Evolutionary conservation across 2,113 vertebrate genomes (phyloP).

Genomic region (Nicator chloris): DNA sequence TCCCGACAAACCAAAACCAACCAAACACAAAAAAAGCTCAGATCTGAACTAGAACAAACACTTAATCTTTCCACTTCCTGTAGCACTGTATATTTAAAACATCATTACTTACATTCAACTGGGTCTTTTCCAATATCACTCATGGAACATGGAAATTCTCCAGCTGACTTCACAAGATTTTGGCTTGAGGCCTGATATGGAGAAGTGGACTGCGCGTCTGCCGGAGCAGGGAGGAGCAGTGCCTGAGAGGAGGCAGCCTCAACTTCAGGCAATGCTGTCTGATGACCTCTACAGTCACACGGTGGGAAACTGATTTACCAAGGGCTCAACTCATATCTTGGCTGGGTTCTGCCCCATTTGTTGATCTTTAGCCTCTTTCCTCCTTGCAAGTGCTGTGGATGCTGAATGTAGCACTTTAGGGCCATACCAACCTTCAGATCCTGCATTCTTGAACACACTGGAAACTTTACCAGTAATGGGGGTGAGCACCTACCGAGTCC

Average conservation of each 20-base stretch:
- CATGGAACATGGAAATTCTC: conserved; percentile 29
- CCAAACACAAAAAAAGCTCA: neutral
- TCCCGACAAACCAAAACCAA: neutral
- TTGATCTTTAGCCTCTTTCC: conserved; percentile 1
- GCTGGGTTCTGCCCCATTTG: neutral
- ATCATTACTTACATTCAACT: conserved; percentile 1
- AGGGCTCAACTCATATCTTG: no score
- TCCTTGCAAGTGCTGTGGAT: neutral
- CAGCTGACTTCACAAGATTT: conserved; percentile 25
- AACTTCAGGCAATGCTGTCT: neutral
- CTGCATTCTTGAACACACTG: neutral
- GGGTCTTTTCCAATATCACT: conserved; percentile 44
- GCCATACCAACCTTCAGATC: neutral
- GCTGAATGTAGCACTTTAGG: neutral
- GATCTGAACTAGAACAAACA: neutral
- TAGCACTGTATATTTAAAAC: neutral
- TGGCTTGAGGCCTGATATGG: conserved; percentile 5
- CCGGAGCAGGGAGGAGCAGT: neutral
- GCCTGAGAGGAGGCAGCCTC: neutral
- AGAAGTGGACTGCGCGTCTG: neutral
- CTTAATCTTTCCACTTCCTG: neutral
- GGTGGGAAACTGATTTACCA: neutral
- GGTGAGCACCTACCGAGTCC: neutral
- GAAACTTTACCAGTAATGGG: neutral
- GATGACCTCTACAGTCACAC: no score